These are phyloP conservation scores for Cyanoderma ruficeps DNA, from an alignment of 2,113 vertebrate species.

Conservation along the genomic window DNA sequence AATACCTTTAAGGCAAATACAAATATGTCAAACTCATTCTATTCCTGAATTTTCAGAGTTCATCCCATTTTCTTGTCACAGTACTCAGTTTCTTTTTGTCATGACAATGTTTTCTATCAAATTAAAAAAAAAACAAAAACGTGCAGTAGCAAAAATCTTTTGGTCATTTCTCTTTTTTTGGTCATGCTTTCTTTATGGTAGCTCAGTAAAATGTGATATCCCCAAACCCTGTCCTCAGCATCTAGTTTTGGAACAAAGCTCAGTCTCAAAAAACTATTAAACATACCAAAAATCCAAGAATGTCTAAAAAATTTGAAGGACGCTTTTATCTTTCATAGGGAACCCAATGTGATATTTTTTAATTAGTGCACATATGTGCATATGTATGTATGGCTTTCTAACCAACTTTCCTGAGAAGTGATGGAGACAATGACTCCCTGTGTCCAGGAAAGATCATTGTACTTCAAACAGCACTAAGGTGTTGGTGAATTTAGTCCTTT, in stretches of 20 bases:
- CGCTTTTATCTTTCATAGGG: not conserved
- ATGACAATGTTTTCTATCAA: not conserved
- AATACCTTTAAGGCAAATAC: not conserved
- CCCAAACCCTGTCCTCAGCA: not conserved
- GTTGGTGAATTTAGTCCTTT: not conserved
- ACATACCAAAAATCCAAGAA: not conserved
- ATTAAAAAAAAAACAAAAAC: not conserved
- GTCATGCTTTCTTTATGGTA: not conserved
- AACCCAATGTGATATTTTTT: not conserved
- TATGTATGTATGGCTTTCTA: not conserved
- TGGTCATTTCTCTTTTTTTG: not conserved
- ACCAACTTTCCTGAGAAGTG: not conserved
- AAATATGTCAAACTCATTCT: not conserved
- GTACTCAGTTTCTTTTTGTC: not conserved
- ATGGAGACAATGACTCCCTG: not conserved
- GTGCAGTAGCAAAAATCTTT: not conserved
- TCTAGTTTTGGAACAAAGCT: not conserved
- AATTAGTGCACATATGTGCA: not conserved
- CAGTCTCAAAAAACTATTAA: not conserved
- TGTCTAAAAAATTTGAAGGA: not conserved
- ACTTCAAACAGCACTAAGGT: not conserved
- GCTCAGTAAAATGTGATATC: not conserved
- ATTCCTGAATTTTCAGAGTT: not conserved
- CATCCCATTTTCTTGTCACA: not conserved
- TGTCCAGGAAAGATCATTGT: not conserved